Conservation (phyloP, 2,113 vertebrate genomes). For the Notarius quadriscutis region DNA sequence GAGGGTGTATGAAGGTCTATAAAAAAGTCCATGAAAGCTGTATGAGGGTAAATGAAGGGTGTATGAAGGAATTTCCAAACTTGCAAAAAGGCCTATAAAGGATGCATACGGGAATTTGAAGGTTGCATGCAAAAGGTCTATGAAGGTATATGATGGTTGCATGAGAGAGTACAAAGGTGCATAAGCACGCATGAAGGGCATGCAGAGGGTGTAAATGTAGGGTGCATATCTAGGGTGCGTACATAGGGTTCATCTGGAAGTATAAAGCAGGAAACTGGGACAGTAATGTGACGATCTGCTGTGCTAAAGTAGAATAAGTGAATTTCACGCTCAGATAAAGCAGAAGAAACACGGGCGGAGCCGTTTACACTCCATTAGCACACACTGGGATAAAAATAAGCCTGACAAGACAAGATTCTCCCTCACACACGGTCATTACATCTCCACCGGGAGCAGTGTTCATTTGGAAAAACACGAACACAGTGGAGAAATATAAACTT, state of each 20-base stretch:
- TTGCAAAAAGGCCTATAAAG: too few relatives aligned
- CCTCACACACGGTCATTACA: neutral
- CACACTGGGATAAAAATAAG: constrained; percentile 65
- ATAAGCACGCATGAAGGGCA: neutral
- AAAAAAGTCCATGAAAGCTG: too few relatives aligned
- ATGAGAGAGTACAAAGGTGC: neutral
- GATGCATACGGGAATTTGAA: too few relatives aligned
- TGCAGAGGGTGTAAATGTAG: neutral
- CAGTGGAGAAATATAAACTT: neutral
- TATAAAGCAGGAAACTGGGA: neutral
- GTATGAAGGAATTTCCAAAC: too few relatives aligned
- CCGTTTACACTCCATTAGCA: constrained; percentile 50
- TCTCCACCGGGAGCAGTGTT: neutral
- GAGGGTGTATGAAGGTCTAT: too few relatives aligned
- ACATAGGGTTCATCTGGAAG: neutral
- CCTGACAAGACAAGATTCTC: constrained; percentile 51
- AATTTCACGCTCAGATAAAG: neutral
- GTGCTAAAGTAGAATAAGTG: neutral
- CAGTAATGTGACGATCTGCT: neutral
- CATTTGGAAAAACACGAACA: neutral
- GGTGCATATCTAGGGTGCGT: neutral
- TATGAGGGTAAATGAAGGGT: too few relatives aligned
- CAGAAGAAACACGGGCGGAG: constrained; percentile 8
- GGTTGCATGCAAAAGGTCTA: too few relatives aligned
- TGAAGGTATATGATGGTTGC: too few relatives aligned